Base-by-base conservation (phyloP, 2,797 vertebrate species). In the Mergus octosetaceus region DNA sequence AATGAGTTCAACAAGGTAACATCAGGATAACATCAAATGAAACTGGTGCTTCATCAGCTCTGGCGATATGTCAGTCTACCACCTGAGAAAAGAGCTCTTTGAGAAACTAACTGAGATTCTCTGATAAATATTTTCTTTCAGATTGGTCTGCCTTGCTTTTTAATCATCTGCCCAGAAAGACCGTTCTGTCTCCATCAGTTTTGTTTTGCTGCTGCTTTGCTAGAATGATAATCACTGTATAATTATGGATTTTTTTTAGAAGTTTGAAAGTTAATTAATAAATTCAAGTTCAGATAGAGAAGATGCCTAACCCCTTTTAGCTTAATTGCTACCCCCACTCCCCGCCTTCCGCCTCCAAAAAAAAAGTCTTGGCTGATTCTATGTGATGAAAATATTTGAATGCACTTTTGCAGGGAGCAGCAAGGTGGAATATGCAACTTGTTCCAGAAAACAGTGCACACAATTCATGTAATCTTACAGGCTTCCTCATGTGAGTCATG, bases 1-100 rank as follows among this genome's bases (percentile, higher is more conserved):
- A 94, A 90, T 72, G 69, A 75, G 34, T 90, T 94, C 77, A 87
- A 80, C 57, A 77, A 65, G 53, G 80, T 79, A 94, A 77, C 34
- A 71, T 76, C 71, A 93, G 75, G 95, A 90, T 87, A 94, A 95
- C 61, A 94, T 74, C 68, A 82, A 82, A 90, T 54, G 30, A 83
- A 94, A 75, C 58, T 60, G 79, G 65, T 93, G 57, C 51, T 84
- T 22, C 62, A 92, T 69, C 41, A 65, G 58, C 53, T 90, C 79
- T 82, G 64, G 36, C 7, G 36, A 88, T 73, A 45, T 38, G 73
- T 83, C 61, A 56, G 36, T 24, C 80, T 87, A 58, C 14, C 47
- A 94, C 24, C 73, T 51, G 65, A 79, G 69, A 57, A 92, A 91
- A 53, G 16, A 32, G 41, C 10, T 74, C 24, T 13, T 14, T n/a